Percentiles rank a stretch among this genome's conserved stretches.
phyloP scores from a whole-genome alignment of 2,113 vertebrate genomes.

The Gallinago paraguaiae region DNA sequence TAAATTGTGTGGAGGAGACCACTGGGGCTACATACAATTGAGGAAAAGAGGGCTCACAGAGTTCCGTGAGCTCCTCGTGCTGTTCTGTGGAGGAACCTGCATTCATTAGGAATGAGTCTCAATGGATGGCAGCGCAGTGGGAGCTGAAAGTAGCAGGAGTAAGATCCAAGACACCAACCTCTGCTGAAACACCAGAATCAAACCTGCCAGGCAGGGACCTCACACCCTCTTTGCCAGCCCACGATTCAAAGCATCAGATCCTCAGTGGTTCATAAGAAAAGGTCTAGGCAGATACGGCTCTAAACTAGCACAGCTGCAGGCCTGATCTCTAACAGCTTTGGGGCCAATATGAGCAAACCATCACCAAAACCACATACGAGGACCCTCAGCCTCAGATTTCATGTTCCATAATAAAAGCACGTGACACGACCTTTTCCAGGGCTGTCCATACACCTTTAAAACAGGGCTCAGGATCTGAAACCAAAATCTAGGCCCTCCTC shows the following conservation, averaged over 20 bases:
- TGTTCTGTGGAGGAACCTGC: neutral
- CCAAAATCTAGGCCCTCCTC: neutral
- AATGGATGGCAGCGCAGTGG: neutral
- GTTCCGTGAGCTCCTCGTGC: neutral
- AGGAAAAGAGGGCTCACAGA: neutral
- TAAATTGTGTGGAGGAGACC: neutral
- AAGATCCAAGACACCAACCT: neutral
- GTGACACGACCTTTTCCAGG: neutral
- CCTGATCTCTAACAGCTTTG: neutral
- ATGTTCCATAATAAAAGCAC: neutral
- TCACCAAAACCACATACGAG: neutral
- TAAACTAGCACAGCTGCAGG: neutral
- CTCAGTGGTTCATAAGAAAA: neutral
- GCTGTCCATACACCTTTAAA: neutral
- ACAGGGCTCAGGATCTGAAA: neutral
- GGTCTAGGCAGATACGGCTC: neutral
- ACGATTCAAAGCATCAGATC: neutral
- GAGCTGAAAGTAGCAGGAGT: neutral
- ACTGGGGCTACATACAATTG: neutral
- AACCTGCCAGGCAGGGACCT: neutral
- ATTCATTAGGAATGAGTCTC: neutral
- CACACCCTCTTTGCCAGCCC: neutral
- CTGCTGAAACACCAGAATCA: neutral
- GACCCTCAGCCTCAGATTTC: neutral
- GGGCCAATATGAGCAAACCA: neutral